Percentiles rank a stretch among this genome's conserved stretches.
Conservation (phyloP, 2,797 vertebrate species). For the Sylvilagus floridanus region DNA sequence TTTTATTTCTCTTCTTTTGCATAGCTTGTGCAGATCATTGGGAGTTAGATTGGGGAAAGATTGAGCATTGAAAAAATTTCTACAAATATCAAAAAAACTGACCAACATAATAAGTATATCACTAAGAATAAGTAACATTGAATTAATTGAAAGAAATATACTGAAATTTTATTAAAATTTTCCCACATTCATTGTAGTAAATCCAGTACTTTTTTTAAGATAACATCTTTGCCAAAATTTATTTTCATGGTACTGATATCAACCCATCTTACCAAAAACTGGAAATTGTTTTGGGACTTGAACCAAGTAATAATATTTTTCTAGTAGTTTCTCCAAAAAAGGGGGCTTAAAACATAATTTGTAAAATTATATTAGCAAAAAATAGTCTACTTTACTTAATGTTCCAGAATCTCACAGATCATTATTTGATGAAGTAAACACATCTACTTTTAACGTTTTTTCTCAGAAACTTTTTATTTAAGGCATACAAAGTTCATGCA, state of each 20-base stretch:
- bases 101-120: not conserved
- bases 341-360: not conserved
- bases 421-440: not conserved
- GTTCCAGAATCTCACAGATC: not conserved
- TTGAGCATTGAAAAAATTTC: not conserved
- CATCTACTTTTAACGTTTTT: not conserved
- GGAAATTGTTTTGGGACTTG: not conserved
- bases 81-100: not conserved
- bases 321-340: not conserved
- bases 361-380: not conserved
- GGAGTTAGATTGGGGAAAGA: not conserved
- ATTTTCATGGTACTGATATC: not conserved
- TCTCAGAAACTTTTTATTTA: no score
- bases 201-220: not conserved
- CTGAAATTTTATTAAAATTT: not conserved
- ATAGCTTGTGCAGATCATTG: not conserved
- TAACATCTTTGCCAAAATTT: not conserved
- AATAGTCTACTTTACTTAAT: not conserved
- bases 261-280: not conserved
- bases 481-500: no score
- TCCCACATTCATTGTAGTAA: not conserved
- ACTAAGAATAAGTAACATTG: not conserved
- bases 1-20: conserved; percentile 49
- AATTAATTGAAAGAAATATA: not conserved
- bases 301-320: not conserved